Percentiles rank a stretch among this genome's conserved stretches.
These are phyloP conservation scores for Spodoptera litura DNA, from an alignment of 1,140 invertebrate species.

Conservation along the genomic window DNA sequence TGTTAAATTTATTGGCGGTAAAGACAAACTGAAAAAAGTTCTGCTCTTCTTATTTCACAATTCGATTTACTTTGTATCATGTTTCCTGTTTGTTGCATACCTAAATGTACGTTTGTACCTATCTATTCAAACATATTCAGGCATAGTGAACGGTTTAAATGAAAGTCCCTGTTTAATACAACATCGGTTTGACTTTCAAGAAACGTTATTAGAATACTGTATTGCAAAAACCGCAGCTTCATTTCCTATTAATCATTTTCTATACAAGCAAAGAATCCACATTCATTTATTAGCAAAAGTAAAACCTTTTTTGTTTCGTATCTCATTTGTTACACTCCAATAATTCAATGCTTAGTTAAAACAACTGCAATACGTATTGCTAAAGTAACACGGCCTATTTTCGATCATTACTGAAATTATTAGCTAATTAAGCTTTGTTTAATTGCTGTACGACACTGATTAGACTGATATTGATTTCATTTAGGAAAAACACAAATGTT, in stretches of 20 bases:
- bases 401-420: background rate
- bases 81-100: no score
- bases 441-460: conserved; percentile 10
- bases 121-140: no score
- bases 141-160: background rate
- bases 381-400: conserved; percentile 20
- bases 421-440: background rate
- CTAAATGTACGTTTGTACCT: no score
- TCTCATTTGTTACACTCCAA: conserved; percentile 38
- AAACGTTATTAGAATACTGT: background rate
- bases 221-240: conserved; percentile 3
- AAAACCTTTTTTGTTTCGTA: conserved; percentile 18
- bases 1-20: conserved; percentile 53
- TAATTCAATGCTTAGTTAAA: conserved; percentile 4
- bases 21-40: background rate
- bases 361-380: conserved; percentile 22
- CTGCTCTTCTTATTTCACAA: background rate
- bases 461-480: background rate
- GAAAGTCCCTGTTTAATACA: background rate
- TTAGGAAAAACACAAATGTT: background rate
- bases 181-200: background rate
- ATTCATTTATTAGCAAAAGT: conserved; percentile 33
- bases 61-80: background rate
- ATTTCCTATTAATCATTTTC: conserved; percentile 12
- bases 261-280: conserved; percentile 9